phyloP scores from a whole-genome alignment of 1,140 invertebrate species.

The Sycophaga agraensis region DNA sequence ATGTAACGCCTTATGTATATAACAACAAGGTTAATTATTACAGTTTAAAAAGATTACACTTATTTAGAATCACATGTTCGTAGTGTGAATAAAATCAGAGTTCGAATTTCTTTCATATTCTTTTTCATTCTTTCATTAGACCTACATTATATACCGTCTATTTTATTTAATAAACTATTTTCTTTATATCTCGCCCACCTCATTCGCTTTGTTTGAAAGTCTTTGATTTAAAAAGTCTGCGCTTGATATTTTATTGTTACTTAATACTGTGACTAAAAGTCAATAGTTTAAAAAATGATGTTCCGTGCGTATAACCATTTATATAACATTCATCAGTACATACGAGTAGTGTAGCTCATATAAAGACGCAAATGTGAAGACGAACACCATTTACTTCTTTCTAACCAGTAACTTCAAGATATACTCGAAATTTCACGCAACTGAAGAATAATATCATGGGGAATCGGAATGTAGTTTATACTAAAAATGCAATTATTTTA shows the following conservation, averaged over 20 bases:
- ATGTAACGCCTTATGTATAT: slow-evolving; percentile 59
- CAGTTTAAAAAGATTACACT: slow-evolving; percentile 54
- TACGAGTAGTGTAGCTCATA: not conserved
- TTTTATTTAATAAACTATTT: not conserved
- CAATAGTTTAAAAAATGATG: slow-evolving; percentile 13
- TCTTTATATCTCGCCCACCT: not conserved
- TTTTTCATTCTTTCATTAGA: not conserved
- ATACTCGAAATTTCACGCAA: slow-evolving; percentile 6
- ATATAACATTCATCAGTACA: not conserved
- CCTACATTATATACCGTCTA: not conserved
- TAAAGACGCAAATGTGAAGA: not conserved
- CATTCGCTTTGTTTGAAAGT: too few species aligned
- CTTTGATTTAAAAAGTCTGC: not conserved
- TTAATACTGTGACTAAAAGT: slow-evolving; percentile 27
- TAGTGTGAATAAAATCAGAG: slow-evolving; percentile 27
- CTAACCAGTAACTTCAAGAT: not conserved
- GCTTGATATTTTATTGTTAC: slow-evolving; percentile 4
- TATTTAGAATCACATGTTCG: slow-evolving; percentile 53
- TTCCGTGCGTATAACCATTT: not conserved
- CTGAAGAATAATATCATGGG: slow-evolving; percentile 9
- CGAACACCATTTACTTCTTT: not conserved
- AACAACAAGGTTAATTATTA: slow-evolving; percentile 59
- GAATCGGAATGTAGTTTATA: slow-evolving; percentile 19
- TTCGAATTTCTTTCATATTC: not conserved
- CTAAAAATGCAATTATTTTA: slow-evolving; percentile 11